These are phyloP conservation scores for Ovis aries DNA, from an alignment of 2,113 vertebrate genomes.

Conservation along the genomic window ARS-UI_Ramb_v3.0 NC_056071.1:58402001-58402500, in stretches of 20 bases:
- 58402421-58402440: neutral
- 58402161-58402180: neutral
- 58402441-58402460: neutral
- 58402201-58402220: neutral
- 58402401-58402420: neutral
- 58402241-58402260: neutral
- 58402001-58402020: neutral
- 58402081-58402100: neutral
- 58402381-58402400: neutral
- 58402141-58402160: neutral
- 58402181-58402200: neutral
- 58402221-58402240: neutral
- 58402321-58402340: neutral
- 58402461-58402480: neutral
- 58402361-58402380: neutral
- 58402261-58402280: neutral
- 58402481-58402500: neutral
- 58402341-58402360: neutral
- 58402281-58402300: neutral
- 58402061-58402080: neutral
- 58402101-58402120: neutral
- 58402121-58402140: neutral
- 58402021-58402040: neutral
- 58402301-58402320: neutral
- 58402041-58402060: no score